Percentiles rank a stretch among this genome's conserved stretches.
These are phyloP conservation scores for Epizoanthus illoricatus DNA, from an alignment of 92 coral and sea anemone species.

Conservation along the genomic window DNA sequence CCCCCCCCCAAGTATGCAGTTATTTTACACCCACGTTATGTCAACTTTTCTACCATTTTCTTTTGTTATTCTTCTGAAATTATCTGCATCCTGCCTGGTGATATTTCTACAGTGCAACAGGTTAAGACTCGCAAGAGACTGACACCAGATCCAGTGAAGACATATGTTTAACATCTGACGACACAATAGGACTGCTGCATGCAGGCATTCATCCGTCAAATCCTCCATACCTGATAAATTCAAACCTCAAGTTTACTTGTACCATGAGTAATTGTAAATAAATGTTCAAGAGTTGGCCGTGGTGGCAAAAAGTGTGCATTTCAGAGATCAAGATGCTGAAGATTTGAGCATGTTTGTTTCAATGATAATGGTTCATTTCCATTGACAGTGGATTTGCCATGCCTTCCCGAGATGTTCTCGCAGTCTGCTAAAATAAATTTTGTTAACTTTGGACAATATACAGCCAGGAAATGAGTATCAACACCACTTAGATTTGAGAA, in stretches of 20 bases:
- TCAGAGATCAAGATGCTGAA: slow-evolving; percentile 55
- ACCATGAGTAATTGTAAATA: slow-evolving; percentile 43
- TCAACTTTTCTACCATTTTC: slow-evolving; percentile 26
- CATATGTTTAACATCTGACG: slow-evolving; percentile 35
- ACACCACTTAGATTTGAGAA: too few species aligned
- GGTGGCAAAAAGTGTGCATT: slow-evolving; percentile 48
- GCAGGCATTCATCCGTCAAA: slow-evolving; percentile 43
- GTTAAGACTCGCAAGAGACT: slow-evolving; percentile 47
- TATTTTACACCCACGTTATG: slow-evolving; percentile 40
- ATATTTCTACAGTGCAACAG: slow-evolving; percentile 63
- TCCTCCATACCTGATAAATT: slow-evolving; percentile 57
- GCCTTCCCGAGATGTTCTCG: slow-evolving; percentile 48
- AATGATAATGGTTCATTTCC: slow-evolving; percentile 32
- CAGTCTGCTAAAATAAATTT: too few species aligned
- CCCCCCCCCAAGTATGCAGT: not conserved
- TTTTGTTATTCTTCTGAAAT: slow-evolving; percentile 33
- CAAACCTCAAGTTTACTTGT: slow-evolving; percentile 44
- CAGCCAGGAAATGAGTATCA: too few species aligned
- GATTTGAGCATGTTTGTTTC: slow-evolving; percentile 59
- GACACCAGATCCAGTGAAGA: slow-evolving; percentile 55
- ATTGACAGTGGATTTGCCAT: not conserved
- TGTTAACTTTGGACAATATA: too few species aligned
- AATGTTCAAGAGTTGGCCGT: slow-evolving; percentile 56
- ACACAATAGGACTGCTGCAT: slow-evolving; percentile 38
- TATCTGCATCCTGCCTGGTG: slow-evolving; percentile 53